These are phyloP conservation scores for Illadopsis cleaveri DNA, from an alignment of 2,113 vertebrate genomes.

Conservation along the genomic window DNA sequence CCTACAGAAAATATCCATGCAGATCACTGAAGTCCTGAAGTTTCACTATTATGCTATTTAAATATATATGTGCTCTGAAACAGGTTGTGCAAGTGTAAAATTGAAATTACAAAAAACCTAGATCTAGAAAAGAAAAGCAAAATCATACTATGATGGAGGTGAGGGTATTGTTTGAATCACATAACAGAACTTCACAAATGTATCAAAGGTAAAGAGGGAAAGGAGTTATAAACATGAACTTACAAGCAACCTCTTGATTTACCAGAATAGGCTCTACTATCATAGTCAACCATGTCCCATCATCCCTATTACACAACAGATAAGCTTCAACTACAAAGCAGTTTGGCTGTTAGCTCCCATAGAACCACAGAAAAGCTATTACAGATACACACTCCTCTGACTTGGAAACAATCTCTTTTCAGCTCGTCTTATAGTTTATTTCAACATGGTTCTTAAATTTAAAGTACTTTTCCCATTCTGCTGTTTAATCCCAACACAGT, in stretches of 20 bases:
- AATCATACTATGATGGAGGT: background rate
- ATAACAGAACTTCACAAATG: background rate
- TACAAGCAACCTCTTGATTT: background rate
- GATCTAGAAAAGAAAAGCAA: background rate
- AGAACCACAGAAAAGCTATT: background rate
- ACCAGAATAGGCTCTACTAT: background rate
- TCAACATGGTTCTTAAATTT: background rate
- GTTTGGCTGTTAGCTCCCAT: background rate
- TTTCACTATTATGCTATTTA: background rate
- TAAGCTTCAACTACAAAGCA: background rate
- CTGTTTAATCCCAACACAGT: background rate
- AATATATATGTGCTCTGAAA: background rate
- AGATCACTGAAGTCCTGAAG: background rate
- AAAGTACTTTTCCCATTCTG: background rate
- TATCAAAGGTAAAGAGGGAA: background rate
- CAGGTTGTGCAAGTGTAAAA: background rate
- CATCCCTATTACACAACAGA: background rate
- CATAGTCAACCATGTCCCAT: background rate
- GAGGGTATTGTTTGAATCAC: background rate
- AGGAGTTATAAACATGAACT: background rate
- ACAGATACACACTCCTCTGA: background rate
- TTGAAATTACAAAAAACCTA: background rate
- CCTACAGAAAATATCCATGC: background rate
- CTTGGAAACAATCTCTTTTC: conserved; percentile 1
- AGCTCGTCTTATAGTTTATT: background rate